Percentiles rank a stretch among this genome's conserved stretches.
Conservation (phyloP, 2,113 vertebrate species). For the Syngnathus scovelli region DNA sequence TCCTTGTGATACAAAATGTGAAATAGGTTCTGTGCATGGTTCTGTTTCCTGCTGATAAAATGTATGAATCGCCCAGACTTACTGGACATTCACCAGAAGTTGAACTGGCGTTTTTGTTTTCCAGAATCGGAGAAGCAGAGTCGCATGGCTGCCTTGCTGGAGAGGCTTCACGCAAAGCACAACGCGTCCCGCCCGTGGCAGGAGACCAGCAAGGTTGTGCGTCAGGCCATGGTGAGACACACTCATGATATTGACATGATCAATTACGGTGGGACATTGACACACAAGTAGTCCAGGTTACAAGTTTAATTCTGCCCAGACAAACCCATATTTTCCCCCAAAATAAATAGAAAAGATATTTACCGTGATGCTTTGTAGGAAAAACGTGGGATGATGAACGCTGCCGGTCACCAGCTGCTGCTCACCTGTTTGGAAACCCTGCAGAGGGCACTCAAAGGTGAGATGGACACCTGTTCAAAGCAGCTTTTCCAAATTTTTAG, state of each 20-base stretch:
- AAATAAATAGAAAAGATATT: too few relatives aligned
- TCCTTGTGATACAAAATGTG: neutral
- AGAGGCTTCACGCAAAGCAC: conserved; percentile 91
- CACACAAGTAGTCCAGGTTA: neutral
- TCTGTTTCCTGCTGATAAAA: neutral
- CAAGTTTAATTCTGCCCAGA: neutral
- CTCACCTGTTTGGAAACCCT: conserved; percentile 91
- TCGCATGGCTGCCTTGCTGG: conserved; percentile 85
- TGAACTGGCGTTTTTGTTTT: neutral
- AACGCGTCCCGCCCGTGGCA: conserved; percentile 90
- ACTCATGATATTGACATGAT: neutral
- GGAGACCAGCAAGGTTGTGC: conserved; percentile 92
- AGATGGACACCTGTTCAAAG: neutral
- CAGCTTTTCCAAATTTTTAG: neutral
- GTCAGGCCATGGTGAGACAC: conserved; percentile 91
- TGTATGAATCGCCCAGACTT: neutral
- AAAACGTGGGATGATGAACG: conserved; percentile 86
- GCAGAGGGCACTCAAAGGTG: conserved; percentile 96
- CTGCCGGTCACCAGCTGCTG: conserved; percentile 87
- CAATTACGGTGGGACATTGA: neutral
- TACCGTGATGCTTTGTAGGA: conserved; percentile 71
- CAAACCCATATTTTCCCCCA: too few relatives aligned
- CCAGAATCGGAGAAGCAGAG: conserved; percentile 73
- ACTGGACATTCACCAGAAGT: too few relatives aligned
- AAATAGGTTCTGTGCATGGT: neutral